A percentile compares a stretch with the other conserved stretches of the same genome.
Conservation (phyloP, 2,797 vertebrate genomes). For the Tadarida brasiliensis region DNA sequence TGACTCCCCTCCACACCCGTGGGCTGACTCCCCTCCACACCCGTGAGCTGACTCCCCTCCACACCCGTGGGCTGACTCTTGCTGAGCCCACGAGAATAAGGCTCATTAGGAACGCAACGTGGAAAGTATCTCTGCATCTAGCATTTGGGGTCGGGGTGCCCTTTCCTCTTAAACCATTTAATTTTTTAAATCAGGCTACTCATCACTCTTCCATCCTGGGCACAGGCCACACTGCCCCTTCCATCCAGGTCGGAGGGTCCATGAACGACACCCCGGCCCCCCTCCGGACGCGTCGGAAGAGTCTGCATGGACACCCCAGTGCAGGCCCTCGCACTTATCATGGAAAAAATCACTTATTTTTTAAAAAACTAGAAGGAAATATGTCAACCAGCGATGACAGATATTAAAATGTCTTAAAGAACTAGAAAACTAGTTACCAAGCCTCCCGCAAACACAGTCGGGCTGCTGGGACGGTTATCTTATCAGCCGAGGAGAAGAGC, state of each 20-base stretch:
- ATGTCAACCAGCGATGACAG: background rate
- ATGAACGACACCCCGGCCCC: too few species aligned
- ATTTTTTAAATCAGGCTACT: background rate
- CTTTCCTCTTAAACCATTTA: background rate
- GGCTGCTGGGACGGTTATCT: background rate
- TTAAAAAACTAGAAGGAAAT: background rate
- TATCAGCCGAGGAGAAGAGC: background rate
- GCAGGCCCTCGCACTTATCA: slow-evolving; percentile 14
- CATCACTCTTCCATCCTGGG: background rate
- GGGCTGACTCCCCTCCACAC: too few species aligned
- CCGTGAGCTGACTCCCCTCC: too few species aligned
- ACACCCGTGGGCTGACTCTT: too few species aligned
- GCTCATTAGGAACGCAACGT: too few species aligned
- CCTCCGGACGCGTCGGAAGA: too few species aligned
- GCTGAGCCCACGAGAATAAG: too few species aligned
- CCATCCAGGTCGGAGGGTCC: too few species aligned
- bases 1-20: too few species aligned
- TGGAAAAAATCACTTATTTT: background rate
- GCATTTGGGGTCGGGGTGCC: background rate
- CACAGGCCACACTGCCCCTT: too few species aligned
- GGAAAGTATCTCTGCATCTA: background rate
- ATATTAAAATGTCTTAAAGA: background rate
- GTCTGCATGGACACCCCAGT: too few species aligned
- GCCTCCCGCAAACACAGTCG: background rate
- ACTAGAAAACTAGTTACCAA: background rate